phyloP scores from a whole-genome alignment of 2,888 invertebrate species.

The Microctonus aethiopoides region DNA sequence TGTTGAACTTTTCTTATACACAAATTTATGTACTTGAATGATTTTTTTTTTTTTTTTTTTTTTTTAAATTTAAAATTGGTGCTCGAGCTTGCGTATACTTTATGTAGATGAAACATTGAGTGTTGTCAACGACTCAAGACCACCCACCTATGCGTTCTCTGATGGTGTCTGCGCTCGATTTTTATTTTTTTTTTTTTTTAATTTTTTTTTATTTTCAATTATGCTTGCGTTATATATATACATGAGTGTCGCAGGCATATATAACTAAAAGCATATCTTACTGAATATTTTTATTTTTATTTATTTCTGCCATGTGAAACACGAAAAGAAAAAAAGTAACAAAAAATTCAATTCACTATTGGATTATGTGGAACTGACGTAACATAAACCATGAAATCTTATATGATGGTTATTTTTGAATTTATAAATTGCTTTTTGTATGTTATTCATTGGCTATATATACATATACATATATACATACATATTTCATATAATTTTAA shows the following conservation, averaged over 20 bases:
- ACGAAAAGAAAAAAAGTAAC: background rate
- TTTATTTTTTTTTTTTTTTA: background rate
- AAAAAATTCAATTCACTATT: slow-evolving; percentile 4
- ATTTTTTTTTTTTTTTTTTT: background rate
- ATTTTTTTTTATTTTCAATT: background rate
- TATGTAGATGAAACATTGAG: background rate
- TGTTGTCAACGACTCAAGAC: background rate
- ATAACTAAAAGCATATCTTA: background rate
- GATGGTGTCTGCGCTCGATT: background rate
- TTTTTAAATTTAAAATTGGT: background rate
- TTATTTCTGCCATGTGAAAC: background rate
- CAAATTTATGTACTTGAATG: background rate
- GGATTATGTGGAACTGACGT: background rate
- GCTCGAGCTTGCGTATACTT: background rate
- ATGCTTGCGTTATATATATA: too few relatives aligned
- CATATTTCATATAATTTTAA: background rate
- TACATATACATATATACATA: background rate
- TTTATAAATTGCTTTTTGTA: background rate
- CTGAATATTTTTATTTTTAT: background rate
- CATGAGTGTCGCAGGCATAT: background rate
- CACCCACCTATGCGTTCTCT: background rate
- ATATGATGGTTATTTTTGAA: background rate
- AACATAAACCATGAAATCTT: slow-evolving; percentile 3
- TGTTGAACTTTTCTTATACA: too few relatives aligned
- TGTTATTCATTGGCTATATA: background rate